These are phyloP conservation scores for Myanophis thanlyinensis DNA, from an alignment of 2,113 vertebrate species.

Conservation along the genomic window DNA sequence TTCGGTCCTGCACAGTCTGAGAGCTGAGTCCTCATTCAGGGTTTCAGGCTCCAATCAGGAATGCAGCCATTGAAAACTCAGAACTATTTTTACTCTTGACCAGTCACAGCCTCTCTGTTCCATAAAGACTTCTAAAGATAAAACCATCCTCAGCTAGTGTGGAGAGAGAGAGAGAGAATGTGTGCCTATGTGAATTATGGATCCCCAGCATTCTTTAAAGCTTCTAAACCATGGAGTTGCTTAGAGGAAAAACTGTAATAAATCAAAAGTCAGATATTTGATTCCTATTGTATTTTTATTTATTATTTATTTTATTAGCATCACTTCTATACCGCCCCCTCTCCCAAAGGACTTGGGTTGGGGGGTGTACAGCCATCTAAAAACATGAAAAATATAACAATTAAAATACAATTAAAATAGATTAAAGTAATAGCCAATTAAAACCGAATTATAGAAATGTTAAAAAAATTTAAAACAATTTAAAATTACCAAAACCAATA, in stretches of 20 bases:
- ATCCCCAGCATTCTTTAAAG: conserved; percentile 42
- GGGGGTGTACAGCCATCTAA: too few species aligned
- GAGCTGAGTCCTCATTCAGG: conserved; percentile 59
- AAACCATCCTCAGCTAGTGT: conserved; percentile 38
- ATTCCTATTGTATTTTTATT: conserved; percentile 48
- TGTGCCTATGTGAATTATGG: conserved; percentile 12
- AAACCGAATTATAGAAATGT: too few species aligned
- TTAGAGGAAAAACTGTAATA: conserved; percentile 61
- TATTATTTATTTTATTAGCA: too few species aligned
- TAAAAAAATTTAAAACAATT: too few species aligned
- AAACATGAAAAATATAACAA: too few species aligned
- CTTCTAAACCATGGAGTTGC: conserved; percentile 37
- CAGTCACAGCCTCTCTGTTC: conserved; percentile 61
- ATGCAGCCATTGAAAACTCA: conserved; percentile 65
- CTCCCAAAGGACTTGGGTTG: too few species aligned
- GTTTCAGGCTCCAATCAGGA: conserved; percentile 64
- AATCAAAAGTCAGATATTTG: conserved; percentile 55
- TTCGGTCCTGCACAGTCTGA: conserved; percentile 6
- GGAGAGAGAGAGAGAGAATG: not conserved
- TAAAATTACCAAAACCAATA: too few species aligned
- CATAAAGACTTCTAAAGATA: conserved; percentile 50
- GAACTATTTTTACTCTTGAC: conserved; percentile 66
- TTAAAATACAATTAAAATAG: too few species aligned
- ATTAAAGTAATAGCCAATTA: too few species aligned
- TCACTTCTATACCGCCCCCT: too few species aligned